Conservation (phyloP, 2,113 vertebrate species). For the Gorsachius goisagi region DNA sequence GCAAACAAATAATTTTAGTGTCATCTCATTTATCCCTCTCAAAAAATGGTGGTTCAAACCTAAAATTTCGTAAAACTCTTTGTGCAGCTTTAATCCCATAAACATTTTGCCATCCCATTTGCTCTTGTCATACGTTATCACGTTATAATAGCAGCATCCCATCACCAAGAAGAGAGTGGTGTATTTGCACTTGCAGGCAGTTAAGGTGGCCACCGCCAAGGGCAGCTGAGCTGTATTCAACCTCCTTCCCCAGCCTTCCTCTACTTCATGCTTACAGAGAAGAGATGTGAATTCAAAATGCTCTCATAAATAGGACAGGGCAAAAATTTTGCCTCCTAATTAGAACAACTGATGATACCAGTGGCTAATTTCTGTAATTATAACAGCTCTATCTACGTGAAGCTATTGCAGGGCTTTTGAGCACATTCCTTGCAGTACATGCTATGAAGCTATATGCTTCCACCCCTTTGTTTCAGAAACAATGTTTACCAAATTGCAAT, state of each 20-base stretch:
- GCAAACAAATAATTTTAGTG: not conserved
- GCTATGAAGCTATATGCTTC: not conserved
- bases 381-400: not conserved
- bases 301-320: not conserved
- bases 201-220: not conserved
- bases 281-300: not conserved
- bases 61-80: not conserved
- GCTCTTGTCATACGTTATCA: not conserved
- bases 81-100: not conserved
- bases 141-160: not conserved
- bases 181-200: not conserved
- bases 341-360: fast-evolving
- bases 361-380: not conserved
- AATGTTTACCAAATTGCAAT: not conserved
- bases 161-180: not conserved
- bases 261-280: not conserved
- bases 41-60: not conserved
- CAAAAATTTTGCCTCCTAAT: not conserved
- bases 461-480: not conserved
- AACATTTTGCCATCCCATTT: fast-evolving
- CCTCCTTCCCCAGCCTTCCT: not conserved
- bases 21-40: not conserved
- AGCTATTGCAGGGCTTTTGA: not conserved
- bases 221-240: not conserved
- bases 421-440: not conserved